Evolutionary conservation across 2,113 vertebrate species (phyloP).

Genomic region (Nothoprocta pentlandii): DNA sequence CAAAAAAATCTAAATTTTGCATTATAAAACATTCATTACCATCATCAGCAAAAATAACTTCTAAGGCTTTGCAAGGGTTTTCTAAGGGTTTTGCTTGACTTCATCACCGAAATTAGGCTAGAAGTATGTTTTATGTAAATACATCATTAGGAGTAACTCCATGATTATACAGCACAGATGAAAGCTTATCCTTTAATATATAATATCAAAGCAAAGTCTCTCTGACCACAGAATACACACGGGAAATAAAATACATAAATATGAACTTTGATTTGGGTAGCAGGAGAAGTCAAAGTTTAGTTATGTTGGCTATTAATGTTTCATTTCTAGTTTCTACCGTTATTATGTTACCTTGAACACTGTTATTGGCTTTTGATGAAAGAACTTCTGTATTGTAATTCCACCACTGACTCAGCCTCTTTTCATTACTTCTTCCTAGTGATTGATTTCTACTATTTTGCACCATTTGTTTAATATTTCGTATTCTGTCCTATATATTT

Average conservation of each 20-base stretch:
- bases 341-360: neutral
- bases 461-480: neutral
- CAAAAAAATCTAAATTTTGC: conserved; percentile 13
- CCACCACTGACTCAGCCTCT: neutral
- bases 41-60: conserved; percentile 48
- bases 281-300: conserved; percentile 38
- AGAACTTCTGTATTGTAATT: conserved; percentile 8
- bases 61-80: conserved; percentile 32
- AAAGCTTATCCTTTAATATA: conserved; percentile 13
- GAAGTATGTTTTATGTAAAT: conserved; percentile 64
- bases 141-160: conserved; percentile 35
- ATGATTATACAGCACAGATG: conserved; percentile 59
- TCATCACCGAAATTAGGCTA: conserved; percentile 60
- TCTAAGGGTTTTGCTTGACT: conserved; percentile 39
- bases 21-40: conserved; percentile 49
- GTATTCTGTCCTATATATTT: neutral
- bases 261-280: conserved; percentile 14
- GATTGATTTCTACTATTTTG: neutral
- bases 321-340: neutral
- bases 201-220: conserved; percentile 51
- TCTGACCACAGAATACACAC: conserved; percentile 32
- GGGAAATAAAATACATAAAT: conserved; percentile 13
- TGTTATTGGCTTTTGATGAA: conserved; percentile 9
- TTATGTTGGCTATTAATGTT: neutral
- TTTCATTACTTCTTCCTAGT: neutral